Percentiles rank a stretch among this genome's conserved stretches.
These are phyloP conservation scores for Chromis chromis DNA, from an alignment of 2,797 vertebrate species.

Conservation along the genomic window DNA sequence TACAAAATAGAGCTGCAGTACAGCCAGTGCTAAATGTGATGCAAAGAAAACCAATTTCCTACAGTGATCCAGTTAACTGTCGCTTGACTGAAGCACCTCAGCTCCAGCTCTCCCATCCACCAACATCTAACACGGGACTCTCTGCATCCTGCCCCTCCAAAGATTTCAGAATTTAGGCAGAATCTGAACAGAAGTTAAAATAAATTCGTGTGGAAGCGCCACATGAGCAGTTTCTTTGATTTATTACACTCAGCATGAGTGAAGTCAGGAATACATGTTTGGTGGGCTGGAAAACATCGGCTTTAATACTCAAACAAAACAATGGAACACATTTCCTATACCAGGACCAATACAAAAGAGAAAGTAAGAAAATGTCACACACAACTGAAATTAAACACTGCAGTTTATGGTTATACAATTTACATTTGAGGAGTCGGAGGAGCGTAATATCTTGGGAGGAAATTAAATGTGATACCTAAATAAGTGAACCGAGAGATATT, in stretches of 20 bases:
- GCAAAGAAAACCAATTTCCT: conserved; percentile 61
- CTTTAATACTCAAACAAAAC: conserved; percentile 28
- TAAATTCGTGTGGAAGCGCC: conserved; percentile 18
- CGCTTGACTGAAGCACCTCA: background rate
- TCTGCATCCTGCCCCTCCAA: conserved; percentile 35
- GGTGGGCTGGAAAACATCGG: conserved; percentile 24
- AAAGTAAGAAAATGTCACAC: conserved; percentile 85
- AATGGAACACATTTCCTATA: conserved; percentile 79
- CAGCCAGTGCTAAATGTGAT: conserved; percentile 91
- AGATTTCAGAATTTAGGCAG: conserved; percentile 10
- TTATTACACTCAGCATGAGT: conserved; percentile 63
- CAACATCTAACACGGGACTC: conserved; percentile 25
- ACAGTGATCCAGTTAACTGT: conserved; percentile 38
- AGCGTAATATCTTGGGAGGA: conserved; percentile 48
- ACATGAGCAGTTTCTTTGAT: conserved; percentile 30
- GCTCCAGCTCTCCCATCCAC: conserved; percentile 26
- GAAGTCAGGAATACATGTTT: conserved; percentile 43
- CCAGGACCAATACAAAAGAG: conserved; percentile 86
- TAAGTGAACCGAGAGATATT: conserved; percentile 32
- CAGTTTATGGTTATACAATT: conserved; percentile 87
- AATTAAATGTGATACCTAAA: conserved; percentile 50
- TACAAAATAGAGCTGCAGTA: conserved; percentile 88
- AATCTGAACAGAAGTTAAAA: conserved; percentile 29
- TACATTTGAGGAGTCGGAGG: conserved; percentile 86
- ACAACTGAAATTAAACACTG: conserved; percentile 86